Conservation (phyloP, 2,113 vertebrate species). For the Barbus barbus region DNA sequence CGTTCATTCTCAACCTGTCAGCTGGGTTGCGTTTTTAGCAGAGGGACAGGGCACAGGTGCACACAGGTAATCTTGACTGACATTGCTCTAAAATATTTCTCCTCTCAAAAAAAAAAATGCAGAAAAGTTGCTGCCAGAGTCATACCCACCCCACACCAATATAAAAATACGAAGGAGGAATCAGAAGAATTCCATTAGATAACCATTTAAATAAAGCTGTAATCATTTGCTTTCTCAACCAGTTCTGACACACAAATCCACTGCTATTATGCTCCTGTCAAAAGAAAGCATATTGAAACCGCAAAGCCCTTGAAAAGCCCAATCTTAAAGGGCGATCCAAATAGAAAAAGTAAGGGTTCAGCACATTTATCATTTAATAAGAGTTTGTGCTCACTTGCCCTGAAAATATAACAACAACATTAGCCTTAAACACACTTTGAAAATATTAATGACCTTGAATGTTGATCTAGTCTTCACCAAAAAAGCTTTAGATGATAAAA, state of each 20-base stretch:
- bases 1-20: too few species aligned
- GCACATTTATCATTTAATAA: neutral
- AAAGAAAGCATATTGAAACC: conserved; percentile 29
- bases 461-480: too few species aligned
- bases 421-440: neutral
- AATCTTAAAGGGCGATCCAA: conserved; percentile 17
- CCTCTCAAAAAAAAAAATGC: neutral
- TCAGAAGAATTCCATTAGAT: conserved; percentile 22
- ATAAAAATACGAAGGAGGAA: conserved; percentile 21
- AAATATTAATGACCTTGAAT: too few species aligned
- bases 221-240: conserved; percentile 48
- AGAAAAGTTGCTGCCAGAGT: neutral
- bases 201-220: conserved; percentile 39
- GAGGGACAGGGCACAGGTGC: too few species aligned
- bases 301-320: neutral
- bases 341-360: neutral
- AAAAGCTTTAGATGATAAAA: conserved; percentile 62
- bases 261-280: conserved; percentile 36
- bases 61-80: too few species aligned
- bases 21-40: too few species aligned
- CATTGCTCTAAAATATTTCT: too few species aligned
- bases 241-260: conserved; percentile 47
- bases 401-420: neutral
- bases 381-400: neutral
- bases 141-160: conserved; percentile 22